A percentile compares a stretch with the other conserved stretches of the same genome.
These are phyloP conservation scores for Porites evermanni DNA, from an alignment of 92 coral and sea anemone genomes.

Conservation along the genomic window DNA sequence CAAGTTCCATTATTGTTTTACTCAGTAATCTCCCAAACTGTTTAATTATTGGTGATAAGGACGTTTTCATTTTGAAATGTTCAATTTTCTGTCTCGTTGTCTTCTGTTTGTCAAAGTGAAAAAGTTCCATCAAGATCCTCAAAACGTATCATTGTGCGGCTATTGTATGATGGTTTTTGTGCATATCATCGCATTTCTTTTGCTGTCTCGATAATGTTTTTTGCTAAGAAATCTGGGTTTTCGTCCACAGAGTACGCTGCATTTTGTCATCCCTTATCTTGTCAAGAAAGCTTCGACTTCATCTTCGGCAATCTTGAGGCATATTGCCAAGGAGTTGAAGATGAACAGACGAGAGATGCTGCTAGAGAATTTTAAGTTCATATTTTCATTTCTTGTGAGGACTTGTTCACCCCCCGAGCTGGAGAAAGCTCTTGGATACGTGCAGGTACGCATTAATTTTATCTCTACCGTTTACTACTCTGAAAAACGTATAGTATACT, in stretches of 20 bases:
- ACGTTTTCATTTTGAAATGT: too few relatives aligned
- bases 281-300: constrained; percentile 92
- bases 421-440: constrained; percentile 92
- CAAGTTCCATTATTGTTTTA: too few relatives aligned
- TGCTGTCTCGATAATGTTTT: background rate
- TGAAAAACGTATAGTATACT: too few relatives aligned
- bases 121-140: too few relatives aligned
- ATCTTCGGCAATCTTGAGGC: constrained; percentile 84
- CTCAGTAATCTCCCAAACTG: too few relatives aligned
- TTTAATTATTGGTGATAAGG: too few relatives aligned
- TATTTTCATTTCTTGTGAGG: constrained; percentile 95
- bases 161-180: too few relatives aligned
- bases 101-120: too few relatives aligned
- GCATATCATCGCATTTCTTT: background rate
- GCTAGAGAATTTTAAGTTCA: constrained; percentile 92
- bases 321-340: constrained; percentile 88
- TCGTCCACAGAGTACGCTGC: constrained; percentile 76
- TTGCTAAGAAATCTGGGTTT: background rate
- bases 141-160: too few relatives aligned
- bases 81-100: too few relatives aligned
- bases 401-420: constrained; percentile 93
- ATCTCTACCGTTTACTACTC: too few relatives aligned
- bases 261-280: constrained; percentile 86
- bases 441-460: constrained; percentile 71
- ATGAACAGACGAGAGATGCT: constrained; percentile 91